Evolutionary conservation across 2,888 invertebrate genomes (phyloP), one percentile per base, ranked within the genome.

Genomic region (Drosophila paramelanica): DNA sequence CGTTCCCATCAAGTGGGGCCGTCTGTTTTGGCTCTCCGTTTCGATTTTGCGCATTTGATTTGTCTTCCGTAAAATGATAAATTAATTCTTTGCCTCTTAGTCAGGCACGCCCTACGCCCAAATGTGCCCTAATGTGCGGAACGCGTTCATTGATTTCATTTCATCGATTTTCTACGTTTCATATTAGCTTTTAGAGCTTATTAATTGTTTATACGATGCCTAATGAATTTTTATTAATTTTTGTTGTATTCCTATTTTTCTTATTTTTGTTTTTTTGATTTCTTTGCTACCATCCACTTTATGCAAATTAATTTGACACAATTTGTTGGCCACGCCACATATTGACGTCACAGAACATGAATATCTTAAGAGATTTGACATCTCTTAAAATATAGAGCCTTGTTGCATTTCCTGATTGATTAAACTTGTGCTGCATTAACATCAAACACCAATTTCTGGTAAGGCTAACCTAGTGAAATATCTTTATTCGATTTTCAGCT

Each of bases 261-360:
- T 11, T 36, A 46, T 7, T 51, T 45, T 2, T 38, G 11, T 17
- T 17, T 17, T 17, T 45, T 2, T 33, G 11, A 14, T 42, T 45
- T 47, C 43, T 33, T 41, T 23, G 31, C n/a, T 17, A 60, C 27
- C 17, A 27, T 45, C 50, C 47, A 50, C 13, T 72, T 66, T 72
- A 70, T 80, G 71, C 62, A 72, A 82, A 88, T 80, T 62, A 72
- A 72, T 88, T 85, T 86, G 83, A 82, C 83, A 80, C 76, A 74
- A 80, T 85, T 68, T 46, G 49, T 52, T 53, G 13, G 27, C 13
- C 31, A 14, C 5, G 42, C 43, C 49, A 51, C 53, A 42, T 31
- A 52, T 56, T 81, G 79, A 67, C 67, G 50, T 67, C 60, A 43
- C 17, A n/a, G 14, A n/a, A 25, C 25, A 17, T 7, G 14, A 45